phyloP scores from a whole-genome alignment of 2,113 vertebrate genomes.

The Pteruthius melanotis region DNA sequence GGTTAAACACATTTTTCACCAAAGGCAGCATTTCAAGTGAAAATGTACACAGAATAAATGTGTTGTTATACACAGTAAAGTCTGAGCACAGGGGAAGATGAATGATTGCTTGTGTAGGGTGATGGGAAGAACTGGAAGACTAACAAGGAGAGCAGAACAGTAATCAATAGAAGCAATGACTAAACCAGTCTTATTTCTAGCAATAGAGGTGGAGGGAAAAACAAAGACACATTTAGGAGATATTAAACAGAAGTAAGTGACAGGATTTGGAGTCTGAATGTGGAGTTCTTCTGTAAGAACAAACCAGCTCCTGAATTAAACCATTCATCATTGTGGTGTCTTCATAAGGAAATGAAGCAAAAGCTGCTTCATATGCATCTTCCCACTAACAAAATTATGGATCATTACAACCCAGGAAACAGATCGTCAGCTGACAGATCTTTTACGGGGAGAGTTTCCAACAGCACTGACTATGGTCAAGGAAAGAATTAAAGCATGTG shows the following conservation, averaged over 20 bases:
- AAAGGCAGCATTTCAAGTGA: not conserved
- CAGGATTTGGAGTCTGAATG: not conserved
- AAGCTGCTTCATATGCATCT: not conserved
- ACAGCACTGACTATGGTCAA: not conserved
- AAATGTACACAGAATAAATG: not conserved
- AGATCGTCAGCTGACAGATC: not conserved
- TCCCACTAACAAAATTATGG: slow-evolving; percentile 2
- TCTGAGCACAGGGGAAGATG: not conserved
- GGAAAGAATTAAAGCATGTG: not conserved
- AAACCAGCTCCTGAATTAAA: not conserved
- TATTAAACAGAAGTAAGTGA: not conserved
- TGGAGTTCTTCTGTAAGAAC: not conserved
- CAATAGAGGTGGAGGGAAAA: not conserved
- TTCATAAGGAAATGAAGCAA: slow-evolving; percentile 5
- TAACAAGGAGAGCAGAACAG: not conserved
- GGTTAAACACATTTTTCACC: not conserved
- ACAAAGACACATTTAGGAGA: not conserved
- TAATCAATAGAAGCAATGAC: not conserved
- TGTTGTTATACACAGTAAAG: not conserved
- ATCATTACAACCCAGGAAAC: not conserved
- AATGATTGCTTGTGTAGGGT: not conserved
- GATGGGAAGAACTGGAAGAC: not conserved
- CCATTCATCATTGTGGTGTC: not conserved
- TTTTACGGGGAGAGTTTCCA: not conserved
- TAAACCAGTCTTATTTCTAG: not conserved